These are phyloP conservation scores for Poecilobothrus nobilitatus DNA, from an alignment of 2,888 invertebrate species.

Conservation along the genomic window DNA sequence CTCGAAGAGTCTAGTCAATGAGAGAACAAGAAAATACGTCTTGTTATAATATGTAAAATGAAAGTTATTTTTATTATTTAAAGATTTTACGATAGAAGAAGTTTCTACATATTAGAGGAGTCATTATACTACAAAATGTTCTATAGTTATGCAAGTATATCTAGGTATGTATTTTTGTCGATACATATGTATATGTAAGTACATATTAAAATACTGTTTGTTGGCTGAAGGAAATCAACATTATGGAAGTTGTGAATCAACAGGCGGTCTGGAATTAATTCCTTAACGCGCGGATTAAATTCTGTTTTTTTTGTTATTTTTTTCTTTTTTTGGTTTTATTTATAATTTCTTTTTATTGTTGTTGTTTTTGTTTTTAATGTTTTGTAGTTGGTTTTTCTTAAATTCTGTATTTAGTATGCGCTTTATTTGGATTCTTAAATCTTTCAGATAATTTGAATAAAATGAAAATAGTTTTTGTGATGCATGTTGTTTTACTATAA, in stretches of 20 bases:
- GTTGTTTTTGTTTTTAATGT: not conserved
- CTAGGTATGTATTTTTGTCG: no score
- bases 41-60: no score
- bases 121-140: no score
- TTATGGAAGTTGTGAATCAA: conserved; percentile 3
- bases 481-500: conserved; percentile 2
- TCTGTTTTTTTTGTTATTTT: not conserved
- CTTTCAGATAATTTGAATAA: not conserved
- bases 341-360: not conserved
- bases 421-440: conserved; percentile 1
- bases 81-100: no score
- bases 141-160: no score
- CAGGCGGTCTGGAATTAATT: not conserved
- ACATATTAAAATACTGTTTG: not conserved
- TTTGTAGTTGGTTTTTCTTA: not conserved
- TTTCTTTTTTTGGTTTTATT: no score
- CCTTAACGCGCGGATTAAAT: not conserved
- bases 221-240: not conserved
- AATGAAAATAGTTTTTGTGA: not conserved
- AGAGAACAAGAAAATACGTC: no score
- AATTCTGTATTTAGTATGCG: not conserved
- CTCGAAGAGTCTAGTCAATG: no score
- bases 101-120: no score
- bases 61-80: no score
- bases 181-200: no score